These are phyloP conservation scores for Mus pahari DNA, from an alignment of 2,113 vertebrate genomes.

Conservation along the genomic window DNA sequence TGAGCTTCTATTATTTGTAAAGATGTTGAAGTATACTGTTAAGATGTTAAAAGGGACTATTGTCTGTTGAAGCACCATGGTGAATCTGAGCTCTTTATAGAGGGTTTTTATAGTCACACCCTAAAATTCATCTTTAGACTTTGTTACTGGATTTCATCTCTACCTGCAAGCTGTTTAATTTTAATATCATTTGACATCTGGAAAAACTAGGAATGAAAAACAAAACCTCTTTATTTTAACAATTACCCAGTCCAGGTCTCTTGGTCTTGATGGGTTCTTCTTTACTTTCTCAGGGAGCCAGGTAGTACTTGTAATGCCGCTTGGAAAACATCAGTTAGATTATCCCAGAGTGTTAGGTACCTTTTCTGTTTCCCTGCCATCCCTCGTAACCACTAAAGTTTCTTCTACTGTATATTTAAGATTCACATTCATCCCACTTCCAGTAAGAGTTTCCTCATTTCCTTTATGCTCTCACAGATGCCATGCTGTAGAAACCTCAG, in stretches of 20 bases:
- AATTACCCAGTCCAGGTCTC: not conserved
- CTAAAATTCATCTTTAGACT: not conserved
- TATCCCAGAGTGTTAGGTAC: not conserved
- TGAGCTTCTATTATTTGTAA: not conserved
- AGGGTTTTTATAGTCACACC: not conserved
- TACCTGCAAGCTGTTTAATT: not conserved
- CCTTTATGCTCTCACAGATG: not conserved
- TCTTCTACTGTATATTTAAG: not conserved
- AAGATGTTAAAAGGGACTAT: not conserved
- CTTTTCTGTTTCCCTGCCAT: not conserved
- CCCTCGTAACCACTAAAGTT: not conserved
- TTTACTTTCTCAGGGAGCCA: not conserved
- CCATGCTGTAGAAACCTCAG: not conserved
- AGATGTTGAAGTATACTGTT: not conserved
- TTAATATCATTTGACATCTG: not conserved
- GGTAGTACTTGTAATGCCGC: not conserved
- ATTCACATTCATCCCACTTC: not conserved
- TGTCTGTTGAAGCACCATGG: not conserved
- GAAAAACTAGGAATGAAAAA: not conserved
- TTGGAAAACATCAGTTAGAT: not conserved
- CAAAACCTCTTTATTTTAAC: not conserved
- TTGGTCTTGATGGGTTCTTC: not conserved
- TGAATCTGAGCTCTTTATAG: not conserved
- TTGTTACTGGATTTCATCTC: not conserved
- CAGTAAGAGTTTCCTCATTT: not conserved